Evolutionary conservation across 2,113 vertebrate species (phyloP), one percentile per base, ranked within the genome.

Genomic region (Grammomys surdaster): DNA sequence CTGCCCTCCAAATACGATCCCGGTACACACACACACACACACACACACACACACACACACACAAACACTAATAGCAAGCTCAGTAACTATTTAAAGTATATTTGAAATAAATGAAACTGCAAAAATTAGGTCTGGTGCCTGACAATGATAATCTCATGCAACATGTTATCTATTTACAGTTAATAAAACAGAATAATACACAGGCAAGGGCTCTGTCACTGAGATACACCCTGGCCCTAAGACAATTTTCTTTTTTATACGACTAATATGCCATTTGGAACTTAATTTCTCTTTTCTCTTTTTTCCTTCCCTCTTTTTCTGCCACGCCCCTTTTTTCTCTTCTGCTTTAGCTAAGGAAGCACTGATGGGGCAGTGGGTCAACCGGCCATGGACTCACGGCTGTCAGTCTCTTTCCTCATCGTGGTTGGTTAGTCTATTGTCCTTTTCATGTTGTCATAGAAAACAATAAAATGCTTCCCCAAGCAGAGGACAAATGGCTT

Each of bases 61-160:
- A 60, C 5, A 19, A 6, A 54, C 48, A 78, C 48, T 33, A 33
- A 51, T 4, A 54, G 43, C 26, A 46, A 28, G 26, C 12, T 76
- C 73, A 46, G 26, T 48, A 46, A 76, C 46, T 76, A 80, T 33
- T 51, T 78, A 19, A 80, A 80, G 46, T 54, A 54, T 46, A 20
- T 77, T 90, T 88, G 48, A 90, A 93, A 82, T 92, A 80, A 89
- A 89, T 65, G 85, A 92, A 92, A 76, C 36, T 70, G 40, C 14
- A 81, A 88, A 90, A 82, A 48, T 67, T 43, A 88, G n/a, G 8
- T 22, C 26, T 67, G 72, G 14, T 78, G 63, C 4, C 31, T 87
- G n/a, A 77, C 77, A 17, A 78, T 22, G 77, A 28, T 26, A 95
- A 70, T 3, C 2, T 46, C 31, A 81, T 87, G 81, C 33, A 94